These are phyloP conservation scores for Ploceus nigricollis DNA, from an alignment of 2,113 vertebrate species.

Conservation along the genomic window DNA sequence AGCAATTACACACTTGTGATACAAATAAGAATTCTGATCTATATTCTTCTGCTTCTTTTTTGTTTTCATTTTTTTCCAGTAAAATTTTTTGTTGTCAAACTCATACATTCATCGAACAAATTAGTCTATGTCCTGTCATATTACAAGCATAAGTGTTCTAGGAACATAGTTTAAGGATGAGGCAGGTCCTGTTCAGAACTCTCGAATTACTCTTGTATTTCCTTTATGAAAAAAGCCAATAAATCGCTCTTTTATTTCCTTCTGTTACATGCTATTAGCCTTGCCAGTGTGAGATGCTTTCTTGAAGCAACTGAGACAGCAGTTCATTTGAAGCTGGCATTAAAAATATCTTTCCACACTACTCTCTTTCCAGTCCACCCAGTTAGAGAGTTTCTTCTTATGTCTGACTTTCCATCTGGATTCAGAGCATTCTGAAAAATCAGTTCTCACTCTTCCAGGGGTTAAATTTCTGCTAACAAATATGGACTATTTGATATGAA, in stretches of 20 bases:
- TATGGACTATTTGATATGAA: conserved; percentile 81
- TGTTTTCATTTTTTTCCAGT: not conserved
- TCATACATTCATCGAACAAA: not conserved
- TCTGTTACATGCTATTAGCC: conserved; percentile 51
- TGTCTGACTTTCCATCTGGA: conserved; percentile 56
- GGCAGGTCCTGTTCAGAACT: not conserved
- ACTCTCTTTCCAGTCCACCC: conserved; percentile 60
- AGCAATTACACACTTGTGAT: not conserved
- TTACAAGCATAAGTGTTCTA: not conserved
- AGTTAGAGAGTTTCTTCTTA: conserved; percentile 63
- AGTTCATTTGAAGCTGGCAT: conserved; percentile 54
- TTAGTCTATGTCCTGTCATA: not conserved
- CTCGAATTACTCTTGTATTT: not conserved
- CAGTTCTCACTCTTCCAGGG: conserved; percentile 67
- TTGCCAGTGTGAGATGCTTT: conserved; percentile 9
- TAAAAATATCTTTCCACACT: conserved; percentile 55
- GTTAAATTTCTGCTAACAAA: conserved; percentile 81
- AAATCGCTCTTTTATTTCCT: conserved; percentile 52
- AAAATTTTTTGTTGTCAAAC: not conserved
- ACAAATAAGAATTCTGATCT: not conserved
- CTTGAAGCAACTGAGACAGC: conserved; percentile 54
- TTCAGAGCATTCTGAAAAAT: conserved; percentile 56
- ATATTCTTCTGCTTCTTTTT: not conserved
- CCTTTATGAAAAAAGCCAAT: not conserved
- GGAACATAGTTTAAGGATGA: not conserved